Percentiles rank a stretch among this genome's conserved stretches.
Conservation (phyloP, 2,888 invertebrate genomes). For the Malthinus flaveolus region DNA sequence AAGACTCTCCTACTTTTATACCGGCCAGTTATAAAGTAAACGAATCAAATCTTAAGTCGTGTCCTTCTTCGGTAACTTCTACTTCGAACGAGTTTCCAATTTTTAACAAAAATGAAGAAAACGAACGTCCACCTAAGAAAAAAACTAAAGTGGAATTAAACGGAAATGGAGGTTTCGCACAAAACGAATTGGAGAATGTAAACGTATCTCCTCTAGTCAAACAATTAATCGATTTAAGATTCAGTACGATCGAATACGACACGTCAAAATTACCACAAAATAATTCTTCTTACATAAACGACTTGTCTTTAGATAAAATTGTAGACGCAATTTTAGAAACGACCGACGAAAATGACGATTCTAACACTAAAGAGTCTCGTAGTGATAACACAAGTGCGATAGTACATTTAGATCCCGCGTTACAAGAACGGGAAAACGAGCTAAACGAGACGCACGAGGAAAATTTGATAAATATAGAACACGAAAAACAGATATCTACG, state of each 20-base stretch:
- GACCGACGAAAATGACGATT: conserved; percentile 56
- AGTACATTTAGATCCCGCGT: conserved; percentile 34
- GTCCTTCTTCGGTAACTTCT: conserved; percentile 39
- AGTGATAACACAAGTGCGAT: conserved; percentile 34
- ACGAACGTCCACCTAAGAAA: conserved; percentile 50
- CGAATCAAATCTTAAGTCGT: conserved; percentile 54
- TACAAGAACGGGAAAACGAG: conserved; percentile 40
- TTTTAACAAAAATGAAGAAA: conserved; percentile 58
- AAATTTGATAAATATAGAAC: conserved; percentile 41
- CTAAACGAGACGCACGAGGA: conserved; percentile 46
- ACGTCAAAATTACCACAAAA: conserved; percentile 50
- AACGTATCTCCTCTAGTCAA: conserved; percentile 65
- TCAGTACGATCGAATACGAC: conserved; percentile 56
- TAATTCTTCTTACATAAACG: conserved; percentile 59
- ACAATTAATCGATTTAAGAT: conserved; percentile 62
- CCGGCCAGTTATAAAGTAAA: conserved; percentile 48
- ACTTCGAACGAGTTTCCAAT: conserved; percentile 44
- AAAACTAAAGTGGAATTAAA: conserved; percentile 35
- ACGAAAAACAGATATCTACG: conserved; percentile 34
- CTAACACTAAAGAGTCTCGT: conserved; percentile 48
- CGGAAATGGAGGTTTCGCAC: background rate
- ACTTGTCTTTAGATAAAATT: conserved; percentile 63
- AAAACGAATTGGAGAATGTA: conserved; percentile 24
- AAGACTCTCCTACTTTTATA: conserved; percentile 56
- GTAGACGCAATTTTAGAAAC: conserved; percentile 66